These are phyloP conservation scores for Synanthedon formicaeformis DNA, from an alignment of 2,888 invertebrate genomes.

Conservation along the genomic window DNA sequence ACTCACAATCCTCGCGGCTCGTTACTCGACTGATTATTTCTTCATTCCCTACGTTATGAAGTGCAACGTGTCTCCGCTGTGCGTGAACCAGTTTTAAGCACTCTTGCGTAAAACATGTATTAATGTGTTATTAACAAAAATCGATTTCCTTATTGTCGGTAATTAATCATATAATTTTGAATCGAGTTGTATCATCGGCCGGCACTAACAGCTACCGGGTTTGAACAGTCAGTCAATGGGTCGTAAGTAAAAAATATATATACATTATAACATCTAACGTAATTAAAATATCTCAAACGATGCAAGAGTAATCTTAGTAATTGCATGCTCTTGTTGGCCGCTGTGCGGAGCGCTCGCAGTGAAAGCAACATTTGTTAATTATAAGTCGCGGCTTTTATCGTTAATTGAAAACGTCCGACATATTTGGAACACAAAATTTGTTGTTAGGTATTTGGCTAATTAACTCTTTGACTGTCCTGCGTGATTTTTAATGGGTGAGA, in stretches of 20 bases:
- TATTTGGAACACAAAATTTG: neutral
- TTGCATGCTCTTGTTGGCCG: conserved; percentile 19
- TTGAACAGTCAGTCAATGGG: conserved; percentile 1
- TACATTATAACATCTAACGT: conserved; percentile 15
- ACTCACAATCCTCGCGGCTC: conserved; percentile 35
- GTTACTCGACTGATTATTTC: conserved; percentile 47
- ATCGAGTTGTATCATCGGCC: too few relatives aligned
- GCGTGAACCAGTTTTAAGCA: conserved; percentile 27
- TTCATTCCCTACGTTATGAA: conserved; percentile 38
- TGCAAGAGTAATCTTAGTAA: conserved; percentile 23
- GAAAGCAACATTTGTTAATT: conserved; percentile 19
- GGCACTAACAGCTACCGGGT: conserved; percentile 4
- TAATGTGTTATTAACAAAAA: conserved; percentile 23
- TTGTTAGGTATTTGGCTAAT: too few relatives aligned
- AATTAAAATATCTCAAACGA: conserved; percentile 30
- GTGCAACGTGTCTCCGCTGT: conserved; percentile 17
- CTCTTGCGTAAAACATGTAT: conserved; percentile 23
- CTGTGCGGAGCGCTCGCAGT: conserved; percentile 19
- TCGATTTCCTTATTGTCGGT: conserved; percentile 17
- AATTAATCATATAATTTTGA: neutral
- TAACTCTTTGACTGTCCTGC: too few relatives aligned
- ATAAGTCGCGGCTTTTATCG: conserved; percentile 3
- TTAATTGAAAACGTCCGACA: conserved; percentile 6
- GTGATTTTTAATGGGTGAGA: too few relatives aligned
- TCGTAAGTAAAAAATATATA: conserved; percentile 3